A percentile compares a stretch with the other conserved stretches of the same genome.
Evolutionary conservation across 2,888 invertebrate genomes (phyloP).

Genomic region (Mesorhabditis spiculigera): DNA sequence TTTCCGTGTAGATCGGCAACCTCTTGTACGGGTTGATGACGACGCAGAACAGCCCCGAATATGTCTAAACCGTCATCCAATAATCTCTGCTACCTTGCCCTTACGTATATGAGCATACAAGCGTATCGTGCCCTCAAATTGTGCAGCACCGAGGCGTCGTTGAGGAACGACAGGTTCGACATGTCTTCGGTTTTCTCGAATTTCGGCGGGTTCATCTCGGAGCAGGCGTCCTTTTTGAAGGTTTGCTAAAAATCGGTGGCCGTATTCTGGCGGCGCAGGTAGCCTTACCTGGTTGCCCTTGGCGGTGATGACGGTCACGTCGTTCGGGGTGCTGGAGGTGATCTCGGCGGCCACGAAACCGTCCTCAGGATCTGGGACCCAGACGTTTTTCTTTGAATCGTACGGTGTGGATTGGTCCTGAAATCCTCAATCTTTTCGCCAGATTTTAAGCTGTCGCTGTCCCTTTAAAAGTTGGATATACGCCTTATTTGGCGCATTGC

Average conservation of each 20-base stretch:
- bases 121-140: conserved; percentile 94
- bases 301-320: conserved; percentile 75
- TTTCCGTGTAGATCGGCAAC: conserved; percentile 55
- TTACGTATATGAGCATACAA: conserved; percentile 56
- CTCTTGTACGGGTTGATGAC: conserved; percentile 59
- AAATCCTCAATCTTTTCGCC: neutral
- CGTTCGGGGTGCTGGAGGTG: conserved; percentile 94
- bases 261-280: neutral
- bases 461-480: too few species aligned
- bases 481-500: too few species aligned
- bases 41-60: conserved; percentile 58
- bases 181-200: conserved; percentile 79
- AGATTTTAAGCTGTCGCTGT: too few species aligned
- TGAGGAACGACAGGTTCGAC: conserved; percentile 67
- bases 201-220: conserved; percentile 96
- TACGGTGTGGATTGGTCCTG: conserved; percentile 52
- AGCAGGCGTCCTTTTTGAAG: conserved; percentile 56
- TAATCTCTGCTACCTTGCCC: conserved; percentile 15
- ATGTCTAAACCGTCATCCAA: conserved; percentile 39
- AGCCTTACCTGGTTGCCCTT: conserved; percentile 41
- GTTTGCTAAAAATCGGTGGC: conserved; percentile 39
- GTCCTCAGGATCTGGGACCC: conserved; percentile 97
- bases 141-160: conserved; percentile 97
- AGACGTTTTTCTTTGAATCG: conserved; percentile 98
- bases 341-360: conserved; percentile 93